Base-by-base conservation (phyloP, 1,140 invertebrate genomes). In the Scaptomyza hsui region DNA sequence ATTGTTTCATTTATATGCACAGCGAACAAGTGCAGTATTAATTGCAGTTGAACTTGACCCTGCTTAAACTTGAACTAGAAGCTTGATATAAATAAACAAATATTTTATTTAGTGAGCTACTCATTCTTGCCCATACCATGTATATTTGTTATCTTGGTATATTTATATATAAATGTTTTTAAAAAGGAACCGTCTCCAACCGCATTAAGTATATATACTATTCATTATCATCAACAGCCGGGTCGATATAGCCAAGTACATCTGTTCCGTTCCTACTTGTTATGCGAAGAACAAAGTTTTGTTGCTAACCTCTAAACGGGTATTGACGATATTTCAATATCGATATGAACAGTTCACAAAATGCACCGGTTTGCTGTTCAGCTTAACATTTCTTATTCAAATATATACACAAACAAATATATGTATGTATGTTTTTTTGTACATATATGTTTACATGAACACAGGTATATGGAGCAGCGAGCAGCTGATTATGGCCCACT, bases 1-100 rank as follows among this genome's bases (percentile, higher is more conserved):
- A 85, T 85, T 81, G 69, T 64, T 68, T 64, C 55, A 85, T 86
- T 85, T 49, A 71, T 76, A 86, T 80, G 61, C 76, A 73, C 48
- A 42, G 4, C 76, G 13, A 2, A 37, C 45, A 52, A 75, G 56
- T 76, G 60, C 39, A 76, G 6, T 6, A 19, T 35, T n/a, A 47
- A 35, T 47, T 59, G 56, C 42, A 45, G 4, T 26, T 59, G 12
- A 21, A 59, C 42, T 37, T 47, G 42, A 59, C 42, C 26, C 12
- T 47, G 56, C 21, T 26, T 55, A 3, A 9, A 13, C n/a, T 7
- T 29, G 2, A 29, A 29, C 26, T 9, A 9, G 7, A 29, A 29
- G 6, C 1, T 29, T 29, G 26, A 2, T 29, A n/a, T n/a, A n/a
- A n/a, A n/a, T n/a, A n/a, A n/a, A n/a, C 15, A 16, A 16, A 16